These are phyloP conservation scores for Xenops minutus DNA, from an alignment of 2,797 vertebrate species.

Conservation along the genomic window DNA sequence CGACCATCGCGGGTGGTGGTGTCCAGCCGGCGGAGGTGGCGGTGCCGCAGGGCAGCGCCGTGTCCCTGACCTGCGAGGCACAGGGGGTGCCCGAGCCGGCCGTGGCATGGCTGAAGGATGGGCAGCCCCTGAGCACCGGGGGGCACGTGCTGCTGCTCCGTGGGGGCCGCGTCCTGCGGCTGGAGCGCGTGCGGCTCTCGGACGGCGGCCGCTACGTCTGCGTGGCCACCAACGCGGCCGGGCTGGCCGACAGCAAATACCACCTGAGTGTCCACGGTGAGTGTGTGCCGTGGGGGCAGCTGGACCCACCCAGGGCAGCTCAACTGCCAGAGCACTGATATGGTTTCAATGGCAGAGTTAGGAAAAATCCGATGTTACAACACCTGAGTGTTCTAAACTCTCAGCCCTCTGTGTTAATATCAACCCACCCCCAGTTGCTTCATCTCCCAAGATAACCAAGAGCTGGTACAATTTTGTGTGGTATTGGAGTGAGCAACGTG, in stretches of 20 bases:
- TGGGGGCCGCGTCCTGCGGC: conserved; percentile 80
- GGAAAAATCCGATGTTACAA: not conserved
- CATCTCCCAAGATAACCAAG: rapidly evolving
- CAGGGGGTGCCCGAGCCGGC: conserved; percentile 86
- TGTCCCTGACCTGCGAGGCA: conserved; percentile 85
- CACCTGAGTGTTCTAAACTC: not conserved
- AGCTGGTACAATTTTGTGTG: rapidly evolving
- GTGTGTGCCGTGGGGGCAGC: not conserved
- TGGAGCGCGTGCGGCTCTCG: conserved; percentile 81
- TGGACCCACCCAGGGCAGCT: not conserved
- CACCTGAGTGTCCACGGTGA: conserved; percentile 90
- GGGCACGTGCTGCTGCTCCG: conserved; percentile 74
- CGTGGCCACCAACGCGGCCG: conserved; percentile 88
- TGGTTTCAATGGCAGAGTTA: not conserved
- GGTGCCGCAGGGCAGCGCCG: conserved; percentile 78
- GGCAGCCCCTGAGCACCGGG: conserved; percentile 75
- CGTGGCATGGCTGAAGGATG: conserved; percentile 92
- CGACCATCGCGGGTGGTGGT: conserved; percentile 79
- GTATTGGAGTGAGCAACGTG: rapidly evolving
- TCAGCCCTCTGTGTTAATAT: not conserved
- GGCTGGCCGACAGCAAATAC: conserved; percentile 88
- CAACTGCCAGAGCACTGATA: not conserved
- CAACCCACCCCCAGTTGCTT: not conserved
- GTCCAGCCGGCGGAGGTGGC: conserved; percentile 69
- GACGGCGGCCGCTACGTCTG: conserved; percentile 92